These are phyloP conservation scores for Caenorhabditis sp. DNA, from an alignment of 2,888 invertebrate genomes.

Conservation along the genomic window DNA sequence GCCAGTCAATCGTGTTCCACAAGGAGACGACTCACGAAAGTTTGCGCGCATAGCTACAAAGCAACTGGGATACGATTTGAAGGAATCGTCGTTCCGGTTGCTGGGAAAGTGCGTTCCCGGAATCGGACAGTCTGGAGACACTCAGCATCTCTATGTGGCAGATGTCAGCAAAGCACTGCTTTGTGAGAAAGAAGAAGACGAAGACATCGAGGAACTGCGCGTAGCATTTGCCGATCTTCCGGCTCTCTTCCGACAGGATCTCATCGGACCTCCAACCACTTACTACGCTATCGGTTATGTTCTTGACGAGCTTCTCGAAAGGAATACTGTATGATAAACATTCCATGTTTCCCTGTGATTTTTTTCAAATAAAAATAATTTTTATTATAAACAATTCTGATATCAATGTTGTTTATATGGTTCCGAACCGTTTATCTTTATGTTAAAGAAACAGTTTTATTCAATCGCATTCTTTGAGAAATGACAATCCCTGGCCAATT, in stretches of 20 bases:
- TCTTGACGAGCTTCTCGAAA: constrained; percentile 38
- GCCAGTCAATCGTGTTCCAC: constrained; percentile 20
- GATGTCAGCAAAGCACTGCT: constrained; percentile 31
- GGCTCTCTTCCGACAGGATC: constrained; percentile 28
- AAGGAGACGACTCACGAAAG: constrained; percentile 32
- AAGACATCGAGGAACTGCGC: constrained; percentile 43
- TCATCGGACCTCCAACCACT: constrained; percentile 54
- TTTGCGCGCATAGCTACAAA: constrained; percentile 26
- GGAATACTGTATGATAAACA: background rate
- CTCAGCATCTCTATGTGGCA: constrained; percentile 30
- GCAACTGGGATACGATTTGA: constrained; percentile 49
- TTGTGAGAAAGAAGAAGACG: constrained; percentile 41
- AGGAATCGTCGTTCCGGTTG: constrained; percentile 6
- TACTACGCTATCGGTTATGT: constrained; percentile 59
- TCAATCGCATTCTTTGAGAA: background rate
- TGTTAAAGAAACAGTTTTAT: background rate
- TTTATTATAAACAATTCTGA: no score
- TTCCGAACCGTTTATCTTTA: background rate
- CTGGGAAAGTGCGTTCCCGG: constrained; percentile 39
- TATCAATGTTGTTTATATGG: no score
- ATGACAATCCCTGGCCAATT: constrained; percentile 18
- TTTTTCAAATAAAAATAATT: no score
- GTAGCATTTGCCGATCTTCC: constrained; percentile 32
- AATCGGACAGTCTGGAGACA: constrained; percentile 63
- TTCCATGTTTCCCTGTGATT: background rate